These are phyloP conservation scores for Aleiodes alternator DNA, from an alignment of 2,888 invertebrate genomes.

Conservation along the genomic window DNA sequence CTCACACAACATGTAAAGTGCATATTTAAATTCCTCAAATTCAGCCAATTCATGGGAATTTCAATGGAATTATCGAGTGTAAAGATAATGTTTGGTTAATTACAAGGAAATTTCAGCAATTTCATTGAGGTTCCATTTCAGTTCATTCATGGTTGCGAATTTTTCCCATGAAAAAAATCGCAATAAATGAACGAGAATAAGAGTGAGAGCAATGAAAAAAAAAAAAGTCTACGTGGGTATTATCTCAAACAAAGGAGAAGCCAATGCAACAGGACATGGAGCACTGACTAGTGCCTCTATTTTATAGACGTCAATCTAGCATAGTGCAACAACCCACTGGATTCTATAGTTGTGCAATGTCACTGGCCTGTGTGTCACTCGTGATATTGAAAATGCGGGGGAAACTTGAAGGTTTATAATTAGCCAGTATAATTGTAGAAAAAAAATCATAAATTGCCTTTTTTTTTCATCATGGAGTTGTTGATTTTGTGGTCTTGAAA, in stretches of 20 bases:
- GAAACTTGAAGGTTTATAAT: slow-evolving; percentile 15
- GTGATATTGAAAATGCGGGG: slow-evolving; percentile 30
- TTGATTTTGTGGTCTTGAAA: not conserved
- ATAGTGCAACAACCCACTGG: slow-evolving; percentile 25
- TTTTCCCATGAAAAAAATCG: not conserved
- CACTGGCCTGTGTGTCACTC: slow-evolving; percentile 39
- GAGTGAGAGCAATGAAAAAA: slow-evolving; percentile 2
- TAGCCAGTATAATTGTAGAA: slow-evolving; percentile 9
- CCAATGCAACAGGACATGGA: slow-evolving; percentile 34
- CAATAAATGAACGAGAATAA: not conserved
- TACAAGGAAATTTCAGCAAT: too few species aligned
- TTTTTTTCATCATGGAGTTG: too few species aligned
- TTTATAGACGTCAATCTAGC: slow-evolving; percentile 35
- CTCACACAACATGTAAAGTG: too few species aligned
- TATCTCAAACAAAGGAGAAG: slow-evolving; percentile 38
- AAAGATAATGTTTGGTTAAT: too few species aligned
- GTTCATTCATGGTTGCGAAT: not conserved
- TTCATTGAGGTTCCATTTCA: too few species aligned
- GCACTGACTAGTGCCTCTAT: slow-evolving; percentile 33
- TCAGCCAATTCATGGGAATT: too few species aligned
- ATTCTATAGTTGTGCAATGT: slow-evolving; percentile 32
- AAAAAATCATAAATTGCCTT: too few species aligned
- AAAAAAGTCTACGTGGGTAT: slow-evolving; percentile 16
- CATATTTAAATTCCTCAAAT: too few species aligned
- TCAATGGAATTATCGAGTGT: too few species aligned